These are phyloP conservation scores for Jacana jacana DNA, from an alignment of 2,113 vertebrate species.

Conservation along the genomic window DNA sequence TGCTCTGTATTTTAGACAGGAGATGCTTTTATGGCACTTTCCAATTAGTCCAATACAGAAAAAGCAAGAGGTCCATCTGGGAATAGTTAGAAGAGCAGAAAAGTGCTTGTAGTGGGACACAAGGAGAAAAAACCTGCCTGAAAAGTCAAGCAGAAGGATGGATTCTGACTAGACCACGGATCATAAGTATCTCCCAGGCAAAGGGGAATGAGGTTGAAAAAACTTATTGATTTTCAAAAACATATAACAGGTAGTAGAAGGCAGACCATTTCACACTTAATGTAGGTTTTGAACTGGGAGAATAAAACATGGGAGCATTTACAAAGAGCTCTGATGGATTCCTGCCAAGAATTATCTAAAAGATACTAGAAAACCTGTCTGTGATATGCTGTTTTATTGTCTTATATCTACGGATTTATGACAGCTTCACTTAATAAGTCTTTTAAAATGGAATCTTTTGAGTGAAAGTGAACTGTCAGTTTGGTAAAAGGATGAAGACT, in stretches of 20 bases:
- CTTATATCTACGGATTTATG: not conserved
- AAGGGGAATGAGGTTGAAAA: not conserved
- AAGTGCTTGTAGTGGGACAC: not conserved
- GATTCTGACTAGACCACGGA: not conserved
- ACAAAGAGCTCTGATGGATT: not conserved
- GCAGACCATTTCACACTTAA: not conserved
- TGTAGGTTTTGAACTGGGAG: not conserved
- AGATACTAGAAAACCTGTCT: not conserved
- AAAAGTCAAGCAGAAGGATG: not conserved
- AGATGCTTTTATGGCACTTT: not conserved
- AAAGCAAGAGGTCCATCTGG: not conserved
- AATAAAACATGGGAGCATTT: not conserved
- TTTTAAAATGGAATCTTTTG: not conserved
- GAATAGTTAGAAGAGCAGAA: not conserved
- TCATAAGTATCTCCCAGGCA: not conserved
- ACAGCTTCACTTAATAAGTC: not conserved
- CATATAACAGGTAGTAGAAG: not conserved
- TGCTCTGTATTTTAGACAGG: not conserved
- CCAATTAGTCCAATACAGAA: not conserved
- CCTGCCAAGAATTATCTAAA: not conserved
- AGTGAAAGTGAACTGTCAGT: not conserved
- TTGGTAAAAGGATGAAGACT: not conserved
- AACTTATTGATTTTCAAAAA: not conserved
- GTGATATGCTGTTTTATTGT: not conserved
- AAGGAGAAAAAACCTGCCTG: not conserved